Evolutionary conservation across 2,797 vertebrate species (phyloP).

Genomic region (Tragopan temminckii): DNA sequence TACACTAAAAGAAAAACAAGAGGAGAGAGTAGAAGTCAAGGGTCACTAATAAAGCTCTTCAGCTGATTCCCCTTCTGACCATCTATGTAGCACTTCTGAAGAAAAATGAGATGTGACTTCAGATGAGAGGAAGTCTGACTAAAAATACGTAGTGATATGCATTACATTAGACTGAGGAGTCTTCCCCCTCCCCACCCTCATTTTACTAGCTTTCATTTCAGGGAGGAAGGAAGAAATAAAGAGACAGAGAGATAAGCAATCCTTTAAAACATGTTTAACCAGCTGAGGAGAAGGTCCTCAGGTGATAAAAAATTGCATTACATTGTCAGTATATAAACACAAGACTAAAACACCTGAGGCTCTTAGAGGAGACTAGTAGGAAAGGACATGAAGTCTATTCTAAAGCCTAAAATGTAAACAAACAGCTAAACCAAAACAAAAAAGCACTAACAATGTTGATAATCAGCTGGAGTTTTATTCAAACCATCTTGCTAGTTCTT

Average conservation of each 20-base stretch:
- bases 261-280: neutral
- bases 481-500: neutral
- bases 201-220: neutral
- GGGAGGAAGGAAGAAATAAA: neutral
- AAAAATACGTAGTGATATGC: neutral
- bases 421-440: neutral
- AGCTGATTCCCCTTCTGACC: neutral
- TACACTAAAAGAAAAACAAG: neutral
- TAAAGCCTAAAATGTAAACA: constrained; percentile 15
- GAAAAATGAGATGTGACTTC: neutral
- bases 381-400: neutral
- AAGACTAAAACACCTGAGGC: neutral
- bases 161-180: neutral
- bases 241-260: neutral
- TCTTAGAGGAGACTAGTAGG: neutral
- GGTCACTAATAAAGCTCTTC: neutral
- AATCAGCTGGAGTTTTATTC: neutral
- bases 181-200: neutral
- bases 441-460: neutral
- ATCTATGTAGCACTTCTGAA: rapidly evolving
- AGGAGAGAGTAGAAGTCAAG: neutral
- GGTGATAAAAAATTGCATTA: neutral
- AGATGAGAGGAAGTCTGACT: neutral
- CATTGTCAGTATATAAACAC: neutral
- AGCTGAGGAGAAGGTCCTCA: neutral